Evolutionary conservation across 2,888 invertebrate genomes (phyloP).

Genomic region (Stenolophus ochropezus): DNA sequence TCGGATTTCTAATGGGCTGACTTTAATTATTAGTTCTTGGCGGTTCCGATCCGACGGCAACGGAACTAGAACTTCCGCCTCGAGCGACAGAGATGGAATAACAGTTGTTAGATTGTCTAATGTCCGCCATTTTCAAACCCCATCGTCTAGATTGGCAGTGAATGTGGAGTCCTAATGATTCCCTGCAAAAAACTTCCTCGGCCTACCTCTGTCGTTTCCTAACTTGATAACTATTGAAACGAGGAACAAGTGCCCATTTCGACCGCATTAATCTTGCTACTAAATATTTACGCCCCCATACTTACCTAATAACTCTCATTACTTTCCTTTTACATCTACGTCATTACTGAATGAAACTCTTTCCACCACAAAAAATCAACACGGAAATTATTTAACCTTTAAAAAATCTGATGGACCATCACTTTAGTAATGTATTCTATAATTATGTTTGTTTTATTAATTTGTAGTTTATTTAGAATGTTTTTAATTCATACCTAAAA

Average conservation of each 20-base stretch:
- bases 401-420: too few relatives aligned
- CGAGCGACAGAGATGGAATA: conserved; percentile 16
- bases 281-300: not conserved
- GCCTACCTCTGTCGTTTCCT: conserved; percentile 28
- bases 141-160: conserved; percentile 56
- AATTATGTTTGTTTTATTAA: too few relatives aligned
- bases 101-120: conserved; percentile 56
- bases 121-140: conserved; percentile 54
- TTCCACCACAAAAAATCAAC: too few relatives aligned
- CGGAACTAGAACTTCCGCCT: not conserved
- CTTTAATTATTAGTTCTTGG: conserved; percentile 57
- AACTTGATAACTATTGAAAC: conserved; percentile 38
- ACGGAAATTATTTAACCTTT: too few relatives aligned
- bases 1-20: conserved; percentile 54
- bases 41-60: conserved; percentile 45
- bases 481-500: too few relatives aligned
- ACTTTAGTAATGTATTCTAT: too few relatives aligned
- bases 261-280: not conserved
- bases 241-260: not conserved
- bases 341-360: too few relatives aligned
- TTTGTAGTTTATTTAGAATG: too few relatives aligned
- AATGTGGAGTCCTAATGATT: conserved; percentile 52
- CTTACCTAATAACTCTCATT: not conserved
- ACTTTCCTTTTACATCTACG: too few relatives aligned
- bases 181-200: conserved; percentile 19